These are phyloP conservation scores for Cephus rjabovi DNA, from an alignment of 2,888 invertebrate species.

Conservation along the genomic window DNA sequence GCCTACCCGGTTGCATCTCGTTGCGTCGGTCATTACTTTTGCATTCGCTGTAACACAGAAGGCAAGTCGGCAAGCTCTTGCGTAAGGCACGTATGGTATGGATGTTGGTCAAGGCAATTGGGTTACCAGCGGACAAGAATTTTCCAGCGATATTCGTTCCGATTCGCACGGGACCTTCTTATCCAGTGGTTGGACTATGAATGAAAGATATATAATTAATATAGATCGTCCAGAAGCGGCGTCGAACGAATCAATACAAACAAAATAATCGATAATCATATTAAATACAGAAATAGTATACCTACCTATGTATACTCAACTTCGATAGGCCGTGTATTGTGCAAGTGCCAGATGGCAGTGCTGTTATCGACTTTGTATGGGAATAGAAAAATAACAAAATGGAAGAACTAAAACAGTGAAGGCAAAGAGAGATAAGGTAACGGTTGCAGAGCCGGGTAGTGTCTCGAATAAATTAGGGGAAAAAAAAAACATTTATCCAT, in stretches of 20 bases:
- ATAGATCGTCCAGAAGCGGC: neutral
- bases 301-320: too few relatives aligned
- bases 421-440: neutral
- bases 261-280: too few relatives aligned
- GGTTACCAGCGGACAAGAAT: slow-evolving; percentile 39
- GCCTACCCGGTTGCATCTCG: neutral
- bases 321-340: too few relatives aligned
- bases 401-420: neutral
- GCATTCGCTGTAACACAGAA: neutral
- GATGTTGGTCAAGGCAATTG: slow-evolving; percentile 63
- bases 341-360: neutral
- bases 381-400: neutral
- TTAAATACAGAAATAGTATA: too few relatives aligned
- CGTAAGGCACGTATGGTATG: slow-evolving; percentile 25
- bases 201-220: slow-evolving; percentile 9
- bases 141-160: slow-evolving; percentile 16
- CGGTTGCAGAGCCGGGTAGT: neutral
- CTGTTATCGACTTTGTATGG: neutral
- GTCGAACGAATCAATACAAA: neutral
- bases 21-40: neutral
- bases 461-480: neutral
- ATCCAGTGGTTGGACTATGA: slow-evolving; percentile 8
- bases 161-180: slow-evolving; percentile 18
- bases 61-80: neutral
- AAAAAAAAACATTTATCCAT: neutral